phyloP scores from a whole-genome alignment of 2,113 vertebrate species.

The Phoenicopterus ruber region DNA sequence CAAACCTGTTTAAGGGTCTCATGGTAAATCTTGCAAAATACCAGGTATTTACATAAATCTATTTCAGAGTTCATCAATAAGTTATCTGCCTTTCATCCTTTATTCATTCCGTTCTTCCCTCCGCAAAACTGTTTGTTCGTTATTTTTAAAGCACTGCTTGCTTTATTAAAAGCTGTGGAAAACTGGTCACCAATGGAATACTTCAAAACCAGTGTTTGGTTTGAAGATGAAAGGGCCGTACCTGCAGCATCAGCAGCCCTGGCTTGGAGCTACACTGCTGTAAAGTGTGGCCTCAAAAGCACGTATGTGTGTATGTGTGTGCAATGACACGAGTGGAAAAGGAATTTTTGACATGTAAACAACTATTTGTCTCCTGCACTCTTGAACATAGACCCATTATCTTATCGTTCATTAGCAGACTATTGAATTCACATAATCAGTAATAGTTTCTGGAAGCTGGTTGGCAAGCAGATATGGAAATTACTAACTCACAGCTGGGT shows the following conservation, averaged over 20 bases:
- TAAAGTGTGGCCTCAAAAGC: not conserved
- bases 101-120: not conserved
- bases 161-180: not conserved
- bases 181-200: not conserved
- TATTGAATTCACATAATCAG: conserved; percentile 46
- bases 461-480: conserved; percentile 57
- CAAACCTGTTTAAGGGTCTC: not conserved
- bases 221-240: not conserved
- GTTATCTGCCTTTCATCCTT: not conserved
- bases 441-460: conserved; percentile 59
- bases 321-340: not conserved
- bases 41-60: not conserved
- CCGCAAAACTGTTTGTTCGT: not conserved
- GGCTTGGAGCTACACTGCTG: not conserved
- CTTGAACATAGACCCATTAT: not conserved
- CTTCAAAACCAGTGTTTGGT: not conserved
- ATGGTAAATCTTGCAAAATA: not conserved
- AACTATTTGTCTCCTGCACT: conserved; percentile 39
- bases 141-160: not conserved
- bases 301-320: not conserved
- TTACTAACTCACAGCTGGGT: conserved; percentile 45
- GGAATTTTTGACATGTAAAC: conserved; percentile 35
- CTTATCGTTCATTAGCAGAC: conserved; percentile 49
- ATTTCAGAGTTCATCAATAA: not conserved
- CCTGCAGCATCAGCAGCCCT: not conserved